Evolutionary conservation across 2,113 vertebrate genomes (phyloP).

Genomic region (Columbina picui): DNA sequence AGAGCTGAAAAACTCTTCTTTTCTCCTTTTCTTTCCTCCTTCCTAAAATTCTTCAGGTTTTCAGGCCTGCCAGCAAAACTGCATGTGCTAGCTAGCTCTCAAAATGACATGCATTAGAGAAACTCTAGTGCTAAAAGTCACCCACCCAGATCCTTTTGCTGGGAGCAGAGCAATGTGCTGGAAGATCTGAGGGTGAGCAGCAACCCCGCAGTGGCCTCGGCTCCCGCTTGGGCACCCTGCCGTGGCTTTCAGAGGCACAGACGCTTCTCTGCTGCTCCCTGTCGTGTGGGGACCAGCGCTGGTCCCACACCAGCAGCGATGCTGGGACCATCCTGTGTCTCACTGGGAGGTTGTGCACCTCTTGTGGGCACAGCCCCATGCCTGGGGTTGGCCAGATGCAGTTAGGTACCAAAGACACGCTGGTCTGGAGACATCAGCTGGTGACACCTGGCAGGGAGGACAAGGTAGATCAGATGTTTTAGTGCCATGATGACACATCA

Average conservation of each 20-base stretch:
- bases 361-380: fast-evolving
- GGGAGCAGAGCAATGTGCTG: background rate
- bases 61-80: background rate
- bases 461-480: background rate
- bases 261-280: fast-evolving
- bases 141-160: background rate
- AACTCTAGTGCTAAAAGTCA: background rate
- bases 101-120: background rate
- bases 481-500: background rate
- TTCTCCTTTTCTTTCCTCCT: background rate
- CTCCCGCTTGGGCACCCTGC: background rate
- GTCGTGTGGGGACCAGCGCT: fast-evolving
- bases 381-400: background rate
- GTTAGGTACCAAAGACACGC: background rate
- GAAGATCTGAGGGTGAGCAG: background rate
- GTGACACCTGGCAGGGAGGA: background rate
- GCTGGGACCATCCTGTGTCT: fast-evolving
- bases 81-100: background rate
- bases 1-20: background rate
- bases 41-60: background rate
- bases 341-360: fast-evolving
- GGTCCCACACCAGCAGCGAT: background rate
- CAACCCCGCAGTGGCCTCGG: fast-evolving
- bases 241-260: fast-evolving
- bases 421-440: background rate